Conservation (phyloP, 2,797 vertebrate genomes). For the Picus viridis region DNA sequence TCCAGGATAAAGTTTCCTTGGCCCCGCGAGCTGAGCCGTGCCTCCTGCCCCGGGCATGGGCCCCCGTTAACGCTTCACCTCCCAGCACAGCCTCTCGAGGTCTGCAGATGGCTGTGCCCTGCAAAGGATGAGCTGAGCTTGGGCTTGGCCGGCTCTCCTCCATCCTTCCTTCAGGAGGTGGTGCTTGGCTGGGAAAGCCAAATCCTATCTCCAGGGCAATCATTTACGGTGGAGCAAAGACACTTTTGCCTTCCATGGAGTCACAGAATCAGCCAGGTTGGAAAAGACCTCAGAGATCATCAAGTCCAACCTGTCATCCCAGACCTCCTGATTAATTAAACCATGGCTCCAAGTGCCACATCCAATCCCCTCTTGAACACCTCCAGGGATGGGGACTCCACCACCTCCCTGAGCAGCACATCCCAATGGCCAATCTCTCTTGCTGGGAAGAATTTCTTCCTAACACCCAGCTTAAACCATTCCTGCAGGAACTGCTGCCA, state of each 20-base stretch:
- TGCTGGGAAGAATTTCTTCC: too few relatives aligned
- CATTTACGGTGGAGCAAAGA: not conserved
- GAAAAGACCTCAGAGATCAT: too few relatives aligned
- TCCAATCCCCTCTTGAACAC: too few relatives aligned
- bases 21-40: not conserved
- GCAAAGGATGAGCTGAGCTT: not conserved
- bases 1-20: slow-evolving; percentile 73
- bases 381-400: too few relatives aligned
- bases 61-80: slow-evolving; percentile 11
- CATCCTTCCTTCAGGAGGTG: not conserved
- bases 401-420: too few relatives aligned
- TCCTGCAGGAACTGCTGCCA: not conserved
- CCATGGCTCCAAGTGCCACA: too few relatives aligned
- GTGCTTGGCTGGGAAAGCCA: not conserved
- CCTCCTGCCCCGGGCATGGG: not conserved
- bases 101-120: not conserved
- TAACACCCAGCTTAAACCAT: too few relatives aligned
- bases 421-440: too few relatives aligned
- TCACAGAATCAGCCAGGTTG: too few relatives aligned
- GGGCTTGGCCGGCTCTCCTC: not conserved
- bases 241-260: not conserved
- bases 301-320: too few relatives aligned
- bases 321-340: too few relatives aligned
- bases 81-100: not conserved
- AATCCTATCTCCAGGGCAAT: not conserved